A percentile compares a stretch with the other conserved stretches of the same genome.
Conservation (phyloP, 2,888 invertebrate genomes). For the Lymantria dispar region DNA sequence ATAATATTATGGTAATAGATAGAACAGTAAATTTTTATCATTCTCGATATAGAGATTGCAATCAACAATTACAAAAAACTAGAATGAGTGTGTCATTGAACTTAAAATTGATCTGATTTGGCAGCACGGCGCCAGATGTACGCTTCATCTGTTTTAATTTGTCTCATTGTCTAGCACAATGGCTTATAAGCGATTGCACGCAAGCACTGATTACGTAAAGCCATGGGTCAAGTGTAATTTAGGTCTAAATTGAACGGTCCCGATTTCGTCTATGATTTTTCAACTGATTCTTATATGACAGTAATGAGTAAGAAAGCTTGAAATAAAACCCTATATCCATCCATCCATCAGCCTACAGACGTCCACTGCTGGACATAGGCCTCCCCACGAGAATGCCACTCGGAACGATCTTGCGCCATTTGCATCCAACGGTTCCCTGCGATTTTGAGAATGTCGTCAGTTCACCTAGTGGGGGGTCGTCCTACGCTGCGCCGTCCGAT, state of each 20-base stretch:
- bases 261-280: neutral
- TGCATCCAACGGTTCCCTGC: too few relatives aligned
- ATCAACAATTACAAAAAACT: constrained; percentile 2
- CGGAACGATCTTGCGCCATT: too few relatives aligned
- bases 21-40: neutral
- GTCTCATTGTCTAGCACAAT: constrained; percentile 12
- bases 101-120: constrained; percentile 13
- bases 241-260: constrained; percentile 4
- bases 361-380: too few relatives aligned
- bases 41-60: constrained; percentile 2
- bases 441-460: too few relatives aligned
- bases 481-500: too few relatives aligned
- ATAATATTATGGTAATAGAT: neutral
- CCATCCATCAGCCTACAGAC: too few relatives aligned
- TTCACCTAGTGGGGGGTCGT: too few relatives aligned
- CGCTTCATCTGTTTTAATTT: constrained; percentile 27
- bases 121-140: constrained; percentile 9
- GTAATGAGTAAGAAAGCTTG: too few relatives aligned
- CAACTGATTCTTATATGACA: too few relatives aligned
- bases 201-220: constrained; percentile 13
- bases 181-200: constrained; percentile 13
- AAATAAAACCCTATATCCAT: too few relatives aligned
- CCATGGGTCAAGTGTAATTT: constrained; percentile 4
- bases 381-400: too few relatives aligned
- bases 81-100: constrained; percentile 12